Base-by-base conservation (phyloP, 2,113 vertebrate genomes). In the Lycocorax pyrrhopterus region DNA sequence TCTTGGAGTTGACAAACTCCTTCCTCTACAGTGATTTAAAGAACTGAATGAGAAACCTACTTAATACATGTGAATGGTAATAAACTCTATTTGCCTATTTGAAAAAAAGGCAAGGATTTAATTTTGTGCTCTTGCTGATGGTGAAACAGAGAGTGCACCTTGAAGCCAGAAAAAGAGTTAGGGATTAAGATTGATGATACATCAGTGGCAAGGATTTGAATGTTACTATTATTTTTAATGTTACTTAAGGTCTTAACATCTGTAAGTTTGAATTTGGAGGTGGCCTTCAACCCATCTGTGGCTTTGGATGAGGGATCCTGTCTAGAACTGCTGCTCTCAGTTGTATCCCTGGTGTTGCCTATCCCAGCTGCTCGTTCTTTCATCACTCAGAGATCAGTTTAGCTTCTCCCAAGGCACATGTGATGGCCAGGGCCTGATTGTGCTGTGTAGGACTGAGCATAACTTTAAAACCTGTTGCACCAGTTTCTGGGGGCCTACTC, bases 381-480 rank as follows among this genome's bases (percentile, higher is more conserved):
- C 59, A 80, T 83, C 71, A 33, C 52, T 58, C 58, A 26, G 39
- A 66, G 13, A 44, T 75, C 35, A 63, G 16, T 64, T 56, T 25
- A 74, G 35, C 84, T 93, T 93, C 90, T 76, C 90, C 64, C 44
- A 55, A 71, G 72, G n/a, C 12, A 2, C 27, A 3, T n/a, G 17
- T 51, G 90, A 59, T 77, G 84, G 19, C 71, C 22, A 16, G 66
- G 58, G 21, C 29, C 60, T 89, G 87, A 51, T 4, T 13, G 41
- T 75, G 39, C 43, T 5, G 3, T 39, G 64, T 76, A 32, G 82
- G 55, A 53, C 67, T 80, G 69, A 84, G 64, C 49, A 35, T 21
- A 59, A 59, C 44, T 92, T 88, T 21, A 55, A 89, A 96, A 90
- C 96, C 64, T 84, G 96, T 87, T 93, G 46, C 10, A 81, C 90